A percentile compares a stretch with the other conserved stretches of the same genome.
These are phyloP conservation scores for Lophotis ruficrista DNA, from an alignment of 2,113 vertebrate species.

Conservation along the genomic window DNA sequence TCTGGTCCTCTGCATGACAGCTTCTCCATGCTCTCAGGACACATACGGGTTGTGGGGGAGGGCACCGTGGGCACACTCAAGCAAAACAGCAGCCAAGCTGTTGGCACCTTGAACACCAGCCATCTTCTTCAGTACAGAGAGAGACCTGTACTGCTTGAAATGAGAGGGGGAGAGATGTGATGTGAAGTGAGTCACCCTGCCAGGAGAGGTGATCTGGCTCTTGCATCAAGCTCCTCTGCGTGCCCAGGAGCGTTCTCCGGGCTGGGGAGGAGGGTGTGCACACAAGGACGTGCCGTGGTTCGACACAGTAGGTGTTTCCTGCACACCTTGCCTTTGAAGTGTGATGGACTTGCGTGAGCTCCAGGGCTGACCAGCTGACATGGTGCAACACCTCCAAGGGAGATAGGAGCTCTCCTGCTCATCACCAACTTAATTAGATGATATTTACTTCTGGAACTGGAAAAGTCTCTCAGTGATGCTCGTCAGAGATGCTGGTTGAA, in stretches of 20 bases:
- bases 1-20: background rate
- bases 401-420: background rate
- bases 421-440: background rate
- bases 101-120: background rate
- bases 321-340: background rate
- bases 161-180: background rate
- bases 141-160: background rate
- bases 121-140: background rate
- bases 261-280: background rate
- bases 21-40: background rate
- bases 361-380: background rate
- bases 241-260: fast-evolving
- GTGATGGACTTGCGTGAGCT: background rate
- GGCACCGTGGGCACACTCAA: background rate
- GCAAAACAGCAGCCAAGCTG: background rate
- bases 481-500: background rate
- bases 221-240: background rate
- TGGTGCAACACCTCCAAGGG: background rate
- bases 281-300: background rate
- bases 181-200: background rate
- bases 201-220: background rate
- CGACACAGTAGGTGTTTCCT: background rate
- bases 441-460: background rate
- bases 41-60: fast-evolving
- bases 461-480: background rate